Evolutionary conservation across 2,113 vertebrate genomes (phyloP), one percentile per base, ranked within the genome.

Genomic region (Lepidothrix coronata): DNA sequence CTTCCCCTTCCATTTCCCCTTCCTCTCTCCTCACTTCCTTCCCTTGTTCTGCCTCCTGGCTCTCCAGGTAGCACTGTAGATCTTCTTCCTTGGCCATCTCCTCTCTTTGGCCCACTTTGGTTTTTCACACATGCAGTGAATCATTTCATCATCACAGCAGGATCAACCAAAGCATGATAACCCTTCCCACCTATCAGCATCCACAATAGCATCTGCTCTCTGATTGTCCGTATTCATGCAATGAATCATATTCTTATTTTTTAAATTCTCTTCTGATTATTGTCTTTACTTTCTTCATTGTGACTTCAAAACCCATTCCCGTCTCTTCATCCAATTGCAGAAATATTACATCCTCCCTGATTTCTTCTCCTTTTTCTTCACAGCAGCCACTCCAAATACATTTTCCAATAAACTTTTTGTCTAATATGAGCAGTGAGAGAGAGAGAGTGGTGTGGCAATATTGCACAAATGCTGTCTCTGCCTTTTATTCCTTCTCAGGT

Each of bases 151-250:
- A 33, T 81, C n/a, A 24, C 23, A 63, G 23, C 12, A 68, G n/a
- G 33, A 49, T 70, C 44, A 70, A 7, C 51, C 15, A 44, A 48
- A 77, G 49, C 46, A 19, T 25, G 51, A 67, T 20, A 14, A 9
- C 5, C 59, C 18, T 92, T 91, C 63, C 41, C 11, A 15, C n/a
- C 12, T 66, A 55, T 86, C 86, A 63, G 14, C 37, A 66, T 17
- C n/a, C 77, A 46, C 54, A 62, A 8, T 41, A 80, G 11, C 68
- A 62, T 33, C 61, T 87, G 81, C 48, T 81, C 52, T 51, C 35
- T 1, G 1, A 21, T 55, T 55, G 39, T 43, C 65, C 73, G 0
- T 61, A 41, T 62, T 89, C 23, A 82, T 55, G 39, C 0, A 0
- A 63, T 48, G 11, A 4, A 55, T 57, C 18, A 8, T 31, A 30